Percentiles rank a stretch among this genome's conserved stretches.
phyloP scores from a whole-genome alignment of 2,888 invertebrate genomes.

The Ormyrus pomaceus region DNA sequence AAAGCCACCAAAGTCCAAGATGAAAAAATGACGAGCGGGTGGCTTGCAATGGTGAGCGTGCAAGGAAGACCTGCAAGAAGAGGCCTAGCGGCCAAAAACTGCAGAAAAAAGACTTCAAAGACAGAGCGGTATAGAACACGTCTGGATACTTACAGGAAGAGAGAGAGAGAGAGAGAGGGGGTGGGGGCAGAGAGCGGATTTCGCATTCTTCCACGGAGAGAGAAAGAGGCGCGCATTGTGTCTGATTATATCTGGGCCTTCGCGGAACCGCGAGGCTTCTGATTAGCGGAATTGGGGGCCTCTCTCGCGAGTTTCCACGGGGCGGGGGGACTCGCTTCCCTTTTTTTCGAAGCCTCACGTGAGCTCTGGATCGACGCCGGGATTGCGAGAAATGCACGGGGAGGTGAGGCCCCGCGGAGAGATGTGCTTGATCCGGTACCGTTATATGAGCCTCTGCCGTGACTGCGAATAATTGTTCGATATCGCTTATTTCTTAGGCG shows the following conservation, averaged over 20 bases:
- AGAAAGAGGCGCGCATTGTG: conserved; percentile 20
- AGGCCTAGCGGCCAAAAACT: too few relatives aligned
- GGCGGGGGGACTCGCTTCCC: neutral
- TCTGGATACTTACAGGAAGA: too few relatives aligned
- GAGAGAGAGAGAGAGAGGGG: too few relatives aligned
- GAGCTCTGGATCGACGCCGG: too few relatives aligned
- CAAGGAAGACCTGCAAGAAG: too few relatives aligned
- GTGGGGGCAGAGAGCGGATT: conserved; percentile 4
- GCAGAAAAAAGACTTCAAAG: too few relatives aligned
- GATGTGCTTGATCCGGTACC: neutral
- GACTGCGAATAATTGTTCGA: too few relatives aligned
- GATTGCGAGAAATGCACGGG: neutral
- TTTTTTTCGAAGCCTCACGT: neutral
- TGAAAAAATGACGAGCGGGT: too few relatives aligned
- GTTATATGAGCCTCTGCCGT: neutral
- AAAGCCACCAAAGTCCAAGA: too few relatives aligned
- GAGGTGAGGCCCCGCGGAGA: neutral
- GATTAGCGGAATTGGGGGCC: conserved; percentile 36
- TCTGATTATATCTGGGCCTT: conserved; percentile 50
- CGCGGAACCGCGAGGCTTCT: conserved; percentile 45
- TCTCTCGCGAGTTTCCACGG: conserved; percentile 17
- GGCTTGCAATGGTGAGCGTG: too few relatives aligned
- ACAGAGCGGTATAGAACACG: too few relatives aligned
- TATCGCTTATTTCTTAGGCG: too few relatives aligned
- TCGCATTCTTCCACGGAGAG: conserved; percentile 29